Percentiles rank a stretch among this genome's conserved stretches.
Conservation (phyloP, 2,113 vertebrate species). For the Ramphastos sulfuratus region DNA sequence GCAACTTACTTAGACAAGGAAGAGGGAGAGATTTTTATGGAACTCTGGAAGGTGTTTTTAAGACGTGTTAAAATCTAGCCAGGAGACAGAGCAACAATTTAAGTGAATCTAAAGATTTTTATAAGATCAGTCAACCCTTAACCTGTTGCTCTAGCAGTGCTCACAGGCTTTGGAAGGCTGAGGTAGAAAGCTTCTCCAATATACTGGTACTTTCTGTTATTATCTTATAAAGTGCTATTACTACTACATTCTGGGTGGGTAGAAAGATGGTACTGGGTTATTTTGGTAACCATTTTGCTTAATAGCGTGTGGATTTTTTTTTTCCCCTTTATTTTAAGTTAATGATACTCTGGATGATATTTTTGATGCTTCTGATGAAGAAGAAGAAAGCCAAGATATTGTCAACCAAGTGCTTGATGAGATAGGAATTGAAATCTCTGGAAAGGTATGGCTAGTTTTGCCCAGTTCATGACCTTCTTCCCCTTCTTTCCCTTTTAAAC, state of each 20-base stretch:
- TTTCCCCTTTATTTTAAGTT: slow-evolving; percentile 66
- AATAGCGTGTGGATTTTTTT: not conserved
- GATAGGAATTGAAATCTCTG: slow-evolving; percentile 97
- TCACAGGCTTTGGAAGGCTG: not conserved
- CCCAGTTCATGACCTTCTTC: not conserved
- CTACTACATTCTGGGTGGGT: not conserved
- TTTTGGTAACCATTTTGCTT: not conserved
- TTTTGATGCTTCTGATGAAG: slow-evolving; percentile 95
- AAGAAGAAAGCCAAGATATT: slow-evolving; percentile 97
- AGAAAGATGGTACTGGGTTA: not conserved
- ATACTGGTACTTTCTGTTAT: not conserved
- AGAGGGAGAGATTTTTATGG: not conserved
- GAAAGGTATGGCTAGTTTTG: slow-evolving; percentile 81
- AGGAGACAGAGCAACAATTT: not conserved
- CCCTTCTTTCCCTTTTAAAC: not conserved
- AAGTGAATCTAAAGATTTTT: not conserved
- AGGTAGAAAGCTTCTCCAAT: not conserved
- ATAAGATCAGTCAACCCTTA: not conserved
- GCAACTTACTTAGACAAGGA: fast-evolving
- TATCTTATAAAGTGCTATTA: not conserved
- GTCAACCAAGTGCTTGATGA: slow-evolving; percentile 98
- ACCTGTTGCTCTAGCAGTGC: not conserved
- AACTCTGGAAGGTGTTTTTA: not conserved
- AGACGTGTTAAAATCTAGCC: not conserved
- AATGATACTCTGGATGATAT: slow-evolving; percentile 96